A percentile compares a stretch with the other conserved stretches of the same genome.
Evolutionary conservation across 2,113 vertebrate genomes (phyloP).

Genomic region (Pardalotus punctatus): DNA sequence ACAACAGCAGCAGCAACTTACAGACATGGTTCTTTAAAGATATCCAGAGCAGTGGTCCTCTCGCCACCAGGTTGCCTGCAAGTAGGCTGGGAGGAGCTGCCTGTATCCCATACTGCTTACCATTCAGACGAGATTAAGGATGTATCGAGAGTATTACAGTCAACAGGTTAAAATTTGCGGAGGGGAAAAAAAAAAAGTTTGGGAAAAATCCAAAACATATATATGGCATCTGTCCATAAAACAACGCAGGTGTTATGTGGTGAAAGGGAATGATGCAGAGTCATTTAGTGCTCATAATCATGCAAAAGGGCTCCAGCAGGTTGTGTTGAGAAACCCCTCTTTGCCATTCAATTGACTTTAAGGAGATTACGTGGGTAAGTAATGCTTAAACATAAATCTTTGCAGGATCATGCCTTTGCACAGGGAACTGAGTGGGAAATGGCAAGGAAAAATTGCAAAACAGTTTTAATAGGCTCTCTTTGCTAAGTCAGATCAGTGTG

Average conservation of each 20-base stretch:
- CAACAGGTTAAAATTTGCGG: background rate
- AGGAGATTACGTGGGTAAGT: background rate
- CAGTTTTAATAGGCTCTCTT: background rate
- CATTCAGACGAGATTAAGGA: background rate
- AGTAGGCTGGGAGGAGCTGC: background rate
- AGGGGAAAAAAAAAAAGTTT: background rate
- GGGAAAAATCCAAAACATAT: background rate
- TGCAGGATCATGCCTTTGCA: background rate
- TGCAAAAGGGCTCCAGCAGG: background rate
- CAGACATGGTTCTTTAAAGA: conserved; percentile 9
- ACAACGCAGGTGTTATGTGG: background rate
- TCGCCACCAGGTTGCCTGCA: background rate
- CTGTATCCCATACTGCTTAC: background rate
- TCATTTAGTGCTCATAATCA: background rate
- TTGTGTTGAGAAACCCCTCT: background rate
- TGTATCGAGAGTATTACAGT: background rate
- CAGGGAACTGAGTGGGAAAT: background rate
- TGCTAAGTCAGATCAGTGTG: background rate
- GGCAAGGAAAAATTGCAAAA: background rate
- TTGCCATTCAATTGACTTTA: background rate
- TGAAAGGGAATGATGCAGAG: background rate
- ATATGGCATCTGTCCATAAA: conserved; percentile 18
- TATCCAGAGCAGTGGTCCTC: background rate
- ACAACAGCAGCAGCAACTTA: conserved; percentile 2
- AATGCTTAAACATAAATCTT: background rate